phyloP scores from a whole-genome alignment of 2,113 vertebrate species.

The Anguilla japonica region DNA sequence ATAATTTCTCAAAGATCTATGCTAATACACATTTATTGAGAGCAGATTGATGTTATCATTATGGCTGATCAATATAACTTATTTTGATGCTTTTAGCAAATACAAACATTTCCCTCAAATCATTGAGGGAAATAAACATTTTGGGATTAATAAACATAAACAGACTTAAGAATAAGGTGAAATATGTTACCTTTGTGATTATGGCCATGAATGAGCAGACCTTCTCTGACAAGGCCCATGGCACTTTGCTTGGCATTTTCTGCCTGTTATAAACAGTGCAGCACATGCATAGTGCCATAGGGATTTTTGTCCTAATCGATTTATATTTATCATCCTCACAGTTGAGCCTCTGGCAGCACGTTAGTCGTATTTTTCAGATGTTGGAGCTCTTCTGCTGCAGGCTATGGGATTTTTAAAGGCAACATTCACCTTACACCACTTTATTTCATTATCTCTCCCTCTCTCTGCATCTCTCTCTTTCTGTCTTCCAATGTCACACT shows the following conservation, averaged over 20 bases:
- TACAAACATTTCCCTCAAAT: too few species aligned
- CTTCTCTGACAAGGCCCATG: constrained; percentile 35
- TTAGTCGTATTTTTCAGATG: constrained; percentile 46
- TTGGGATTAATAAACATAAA: too few species aligned
- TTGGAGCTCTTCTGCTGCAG: constrained; percentile 31
- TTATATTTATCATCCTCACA: constrained; percentile 61
- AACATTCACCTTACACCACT: constrained; percentile 12
- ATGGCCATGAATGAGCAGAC: not conserved
- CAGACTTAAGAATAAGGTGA: not conserved
- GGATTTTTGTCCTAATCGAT: constrained; percentile 59
- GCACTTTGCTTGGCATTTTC: constrained; percentile 45
- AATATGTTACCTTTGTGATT: constrained; percentile 10
- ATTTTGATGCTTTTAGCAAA: too few species aligned
- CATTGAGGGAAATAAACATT: too few species aligned
- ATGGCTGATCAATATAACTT: too few species aligned
- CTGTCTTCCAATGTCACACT: constrained; percentile 9
- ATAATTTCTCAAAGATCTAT: too few species aligned
- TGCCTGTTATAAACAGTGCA: constrained; percentile 50
- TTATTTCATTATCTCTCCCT: constrained; percentile 41
- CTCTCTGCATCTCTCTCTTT: constrained; percentile 17
- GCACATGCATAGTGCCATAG: constrained; percentile 40
- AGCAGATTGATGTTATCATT: too few species aligned
- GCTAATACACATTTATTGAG: too few species aligned
- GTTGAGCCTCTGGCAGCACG: constrained; percentile 45
- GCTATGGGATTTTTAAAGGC: constrained; percentile 44